Percentiles rank a stretch among this genome's conserved stretches.
Evolutionary conservation across 2,113 vertebrate genomes (phyloP).

Genomic region (Herpetotheres cachinnans): DNA sequence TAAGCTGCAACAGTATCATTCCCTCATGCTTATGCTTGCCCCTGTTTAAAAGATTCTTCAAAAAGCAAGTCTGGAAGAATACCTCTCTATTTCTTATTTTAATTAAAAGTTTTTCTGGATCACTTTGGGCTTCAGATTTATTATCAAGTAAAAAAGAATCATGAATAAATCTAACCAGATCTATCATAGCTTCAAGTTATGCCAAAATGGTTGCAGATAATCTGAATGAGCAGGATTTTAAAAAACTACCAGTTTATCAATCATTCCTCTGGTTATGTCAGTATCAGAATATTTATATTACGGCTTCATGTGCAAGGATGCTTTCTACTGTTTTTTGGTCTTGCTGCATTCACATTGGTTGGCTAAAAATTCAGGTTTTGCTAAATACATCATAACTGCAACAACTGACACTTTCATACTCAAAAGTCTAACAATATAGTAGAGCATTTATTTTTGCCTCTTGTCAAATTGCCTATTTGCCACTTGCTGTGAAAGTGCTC

Average conservation of each 20-base stretch:
- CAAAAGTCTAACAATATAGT: neutral
- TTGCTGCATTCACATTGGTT: neutral
- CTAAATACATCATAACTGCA: neutral
- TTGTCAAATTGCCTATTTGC: neutral
- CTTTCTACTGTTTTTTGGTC: neutral
- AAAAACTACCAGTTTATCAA: neutral
- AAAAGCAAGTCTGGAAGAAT: neutral
- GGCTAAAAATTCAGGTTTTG: neutral
- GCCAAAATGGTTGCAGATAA: neutral
- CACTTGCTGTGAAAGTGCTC: neutral
- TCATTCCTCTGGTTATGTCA: neutral
- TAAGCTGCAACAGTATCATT: neutral
- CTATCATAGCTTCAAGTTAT: neutral
- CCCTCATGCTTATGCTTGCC: neutral
- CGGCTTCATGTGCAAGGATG: neutral
- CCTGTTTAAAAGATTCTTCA: neutral
- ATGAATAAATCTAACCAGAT: neutral
- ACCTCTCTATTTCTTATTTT: neutral
- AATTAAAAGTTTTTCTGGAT: neutral
- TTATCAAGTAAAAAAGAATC: neutral
- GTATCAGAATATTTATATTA: neutral
- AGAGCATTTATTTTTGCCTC: neutral
- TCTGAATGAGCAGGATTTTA: neutral
- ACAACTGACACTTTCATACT: neutral
- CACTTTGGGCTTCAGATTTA: neutral